These are phyloP conservation scores for Ciconia nigra DNA, from an alignment of 2,797 vertebrate species.

Conservation along the genomic window DNA sequence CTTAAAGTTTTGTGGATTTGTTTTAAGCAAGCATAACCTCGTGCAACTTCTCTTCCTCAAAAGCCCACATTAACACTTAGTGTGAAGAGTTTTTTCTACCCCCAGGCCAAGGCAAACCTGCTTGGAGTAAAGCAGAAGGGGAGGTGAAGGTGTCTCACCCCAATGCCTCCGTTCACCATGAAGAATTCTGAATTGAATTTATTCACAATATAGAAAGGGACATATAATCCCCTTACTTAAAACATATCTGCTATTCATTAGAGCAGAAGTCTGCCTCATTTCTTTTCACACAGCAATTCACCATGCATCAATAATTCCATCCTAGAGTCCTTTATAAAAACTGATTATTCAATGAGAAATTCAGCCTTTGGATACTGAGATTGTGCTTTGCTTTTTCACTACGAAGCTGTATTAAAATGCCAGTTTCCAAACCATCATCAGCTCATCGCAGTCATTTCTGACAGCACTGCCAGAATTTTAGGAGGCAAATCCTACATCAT, in stretches of 20 bases:
- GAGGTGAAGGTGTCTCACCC: background rate
- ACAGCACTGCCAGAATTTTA: conserved; percentile 5
- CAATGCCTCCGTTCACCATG: background rate
- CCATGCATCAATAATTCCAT: background rate
- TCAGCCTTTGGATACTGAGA: background rate
- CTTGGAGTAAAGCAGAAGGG: background rate
- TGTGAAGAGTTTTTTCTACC: background rate
- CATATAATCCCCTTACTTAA: conserved; percentile 45
- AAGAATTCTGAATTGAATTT: conserved; percentile 24
- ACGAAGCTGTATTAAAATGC: background rate
- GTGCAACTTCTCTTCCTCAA: background rate
- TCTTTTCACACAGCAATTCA: conserved; percentile 16
- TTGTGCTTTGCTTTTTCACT: background rate
- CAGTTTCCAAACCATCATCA: background rate
- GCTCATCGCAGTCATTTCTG: background rate
- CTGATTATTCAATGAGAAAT: background rate
- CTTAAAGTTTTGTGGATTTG: background rate
- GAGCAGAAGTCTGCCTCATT: conserved; percentile 18
- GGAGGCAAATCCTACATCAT: background rate
- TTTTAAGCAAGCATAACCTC: background rate
- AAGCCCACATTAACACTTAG: background rate
- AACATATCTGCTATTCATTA: conserved; percentile 40
- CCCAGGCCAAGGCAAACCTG: background rate
- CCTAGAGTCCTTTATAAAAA: background rate
- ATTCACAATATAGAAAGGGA: background rate